Evolutionary conservation across 2,797 vertebrate genomes (phyloP).

Genomic region (Muscicapa striata): DNA sequence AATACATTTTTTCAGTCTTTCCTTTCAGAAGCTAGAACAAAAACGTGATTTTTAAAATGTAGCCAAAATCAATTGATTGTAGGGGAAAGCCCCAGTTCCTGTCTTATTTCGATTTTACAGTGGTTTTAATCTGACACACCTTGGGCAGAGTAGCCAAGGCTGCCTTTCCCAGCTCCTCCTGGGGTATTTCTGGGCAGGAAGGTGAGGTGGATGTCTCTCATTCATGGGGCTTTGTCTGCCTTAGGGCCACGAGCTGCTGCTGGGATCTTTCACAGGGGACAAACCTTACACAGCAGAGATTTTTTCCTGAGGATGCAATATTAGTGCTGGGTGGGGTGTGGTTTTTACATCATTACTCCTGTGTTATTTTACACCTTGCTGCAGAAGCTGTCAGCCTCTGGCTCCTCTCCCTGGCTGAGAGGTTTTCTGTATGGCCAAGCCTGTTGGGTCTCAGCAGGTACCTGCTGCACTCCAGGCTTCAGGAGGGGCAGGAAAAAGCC

Average conservation of each 20-base stretch:
- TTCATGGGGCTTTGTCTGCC: neutral
- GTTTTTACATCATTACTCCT: neutral
- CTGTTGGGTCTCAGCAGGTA: neutral
- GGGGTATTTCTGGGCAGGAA: neutral
- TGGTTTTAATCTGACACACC: neutral
- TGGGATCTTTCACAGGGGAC: neutral
- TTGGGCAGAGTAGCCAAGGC: neutral
- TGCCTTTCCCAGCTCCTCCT: neutral
- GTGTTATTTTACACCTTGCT: neutral
- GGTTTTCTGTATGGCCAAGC: neutral
- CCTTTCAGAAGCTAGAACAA: neutral
- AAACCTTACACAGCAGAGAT: neutral
- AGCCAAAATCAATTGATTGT: neutral
- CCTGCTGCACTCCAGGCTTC: neutral
- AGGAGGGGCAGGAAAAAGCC: neutral
- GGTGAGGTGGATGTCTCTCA: no score
- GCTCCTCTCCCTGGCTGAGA: neutral
- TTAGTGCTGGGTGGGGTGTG: neutral
- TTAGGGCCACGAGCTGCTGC: neutral
- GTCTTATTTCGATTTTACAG: neutral
- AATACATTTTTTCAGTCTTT: neutral
- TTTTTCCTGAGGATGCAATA: neutral
- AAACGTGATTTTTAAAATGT: neutral
- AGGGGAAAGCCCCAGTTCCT: neutral
- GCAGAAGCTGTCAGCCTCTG: neutral